These are phyloP conservation scores for Synanthedon myopaeformis DNA, from an alignment of 2,888 invertebrate species.

Conservation along the genomic window DNA sequence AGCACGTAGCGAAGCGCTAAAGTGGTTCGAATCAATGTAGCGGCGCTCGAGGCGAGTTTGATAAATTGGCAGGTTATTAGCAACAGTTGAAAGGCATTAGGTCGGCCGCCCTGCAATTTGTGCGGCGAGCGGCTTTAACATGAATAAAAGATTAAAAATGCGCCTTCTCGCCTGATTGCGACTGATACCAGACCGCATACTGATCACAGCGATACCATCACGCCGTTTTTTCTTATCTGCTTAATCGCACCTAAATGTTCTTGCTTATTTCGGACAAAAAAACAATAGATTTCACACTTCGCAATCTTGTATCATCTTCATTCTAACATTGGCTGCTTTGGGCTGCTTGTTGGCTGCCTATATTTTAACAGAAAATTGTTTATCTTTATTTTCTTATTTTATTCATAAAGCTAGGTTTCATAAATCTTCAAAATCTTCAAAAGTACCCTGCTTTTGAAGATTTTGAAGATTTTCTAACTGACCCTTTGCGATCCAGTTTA, in stretches of 20 bases:
- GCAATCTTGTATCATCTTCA: too few relatives aligned
- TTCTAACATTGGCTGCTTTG: too few relatives aligned
- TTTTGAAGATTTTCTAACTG: too few relatives aligned
- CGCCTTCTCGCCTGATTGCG: conserved; percentile 46
- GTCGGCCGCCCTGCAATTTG: conserved; percentile 66
- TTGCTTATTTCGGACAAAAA: background rate
- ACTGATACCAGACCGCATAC: conserved; percentile 37
- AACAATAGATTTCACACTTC: too few relatives aligned
- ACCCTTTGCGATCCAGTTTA: too few relatives aligned
- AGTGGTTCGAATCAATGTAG: conserved; percentile 32
- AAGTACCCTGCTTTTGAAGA: too few relatives aligned
- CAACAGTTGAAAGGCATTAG: conserved; percentile 71
- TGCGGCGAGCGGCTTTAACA: conserved; percentile 40
- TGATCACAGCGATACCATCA: conserved; percentile 31
- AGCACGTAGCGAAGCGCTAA: conserved; percentile 13
- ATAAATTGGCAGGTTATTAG: conserved; percentile 71
- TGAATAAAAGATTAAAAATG: conserved; percentile 63
- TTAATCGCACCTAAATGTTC: conserved; percentile 13
- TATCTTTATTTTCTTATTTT: too few relatives aligned
- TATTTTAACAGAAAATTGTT: too few relatives aligned
- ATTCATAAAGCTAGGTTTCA: too few relatives aligned
- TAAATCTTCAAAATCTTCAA: too few relatives aligned
- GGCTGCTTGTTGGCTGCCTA: too few relatives aligned
- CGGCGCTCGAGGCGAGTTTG: conserved; percentile 50
- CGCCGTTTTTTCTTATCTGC: conserved; percentile 12